Evolutionary conservation across 2,113 vertebrate species (phyloP), one percentile per base, ranked within the genome.

Genomic region (Lepidothrix coronata): DNA sequence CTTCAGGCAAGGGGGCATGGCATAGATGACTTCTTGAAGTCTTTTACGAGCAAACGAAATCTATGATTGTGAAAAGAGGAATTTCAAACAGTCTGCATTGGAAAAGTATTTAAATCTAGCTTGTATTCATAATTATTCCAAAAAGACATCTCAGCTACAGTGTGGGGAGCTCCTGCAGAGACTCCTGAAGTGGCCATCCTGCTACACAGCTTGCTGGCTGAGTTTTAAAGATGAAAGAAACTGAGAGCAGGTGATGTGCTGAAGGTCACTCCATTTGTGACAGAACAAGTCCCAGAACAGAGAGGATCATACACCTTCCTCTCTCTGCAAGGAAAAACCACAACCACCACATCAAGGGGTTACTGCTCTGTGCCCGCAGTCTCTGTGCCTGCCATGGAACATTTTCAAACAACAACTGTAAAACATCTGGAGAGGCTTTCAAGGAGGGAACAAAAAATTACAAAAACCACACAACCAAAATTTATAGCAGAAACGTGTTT

Each of bases 371-470:
- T 67, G 79, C 93, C 93, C 28, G 0, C 88, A 88, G 89, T 33
- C 65, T 71, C 79, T 49, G 31, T 66, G 90, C 90, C 75, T 94
- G 94, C 82, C 89, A 93, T 70, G 89, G 96, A 96, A 91, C 88
- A 84, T 75, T 95, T 93, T 93, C 93, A 93, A 84, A 78, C 83
- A 95, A 84, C 91, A 89, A 94, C 86, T 91, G 94, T 91, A 93
- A 89, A 95, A 96, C 96, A 97, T 96, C 96, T 97, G 96, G 94
- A 73, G 76, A 93, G 85, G 62, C 95, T 94, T 97, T 94, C 88
- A 96, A 86, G 79, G 46, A 91, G 72, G 33, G 27, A 65, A 91
- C 74, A 89, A 93, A 94, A 89, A 57, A 30, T 52, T 59, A 59
- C 61, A 81, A 82, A 96, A 96, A n/a, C 83, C 86, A 85, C 91